These are phyloP conservation scores for Strigamia transsilvanica DNA, from an alignment of 2,888 invertebrate genomes.

Conservation along the genomic window DNA sequence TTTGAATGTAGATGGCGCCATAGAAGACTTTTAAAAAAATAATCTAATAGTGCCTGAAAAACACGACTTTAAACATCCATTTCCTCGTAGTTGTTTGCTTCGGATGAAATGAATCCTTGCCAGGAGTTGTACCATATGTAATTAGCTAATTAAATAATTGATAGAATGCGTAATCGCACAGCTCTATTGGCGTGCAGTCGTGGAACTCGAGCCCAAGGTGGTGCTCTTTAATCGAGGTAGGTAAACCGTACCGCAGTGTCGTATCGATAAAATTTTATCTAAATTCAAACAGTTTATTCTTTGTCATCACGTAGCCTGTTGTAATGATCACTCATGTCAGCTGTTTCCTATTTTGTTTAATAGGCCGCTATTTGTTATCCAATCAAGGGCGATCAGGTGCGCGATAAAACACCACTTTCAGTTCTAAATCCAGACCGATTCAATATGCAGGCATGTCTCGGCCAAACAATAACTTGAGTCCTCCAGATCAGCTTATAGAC, in stretches of 20 bases:
- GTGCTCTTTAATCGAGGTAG: neutral
- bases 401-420: neutral
- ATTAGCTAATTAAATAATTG: neutral
- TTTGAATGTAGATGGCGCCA: neutral
- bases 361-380: neutral
- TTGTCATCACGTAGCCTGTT: neutral
- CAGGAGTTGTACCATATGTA: neutral
- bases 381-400: neutral
- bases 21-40: neutral
- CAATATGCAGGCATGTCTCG: neutral
- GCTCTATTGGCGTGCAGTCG: neutral
- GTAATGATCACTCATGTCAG: neutral
- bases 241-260: neutral
- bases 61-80: neutral
- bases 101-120: neutral
- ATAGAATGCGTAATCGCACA: neutral
- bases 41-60: neutral
- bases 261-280: no score
- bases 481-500: neutral
- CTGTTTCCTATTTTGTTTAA: neutral
- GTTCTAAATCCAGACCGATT: neutral
- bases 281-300: neutral
- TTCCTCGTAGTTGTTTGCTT: neutral
- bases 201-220: neutral
- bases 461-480: conserved; percentile 8